Evolutionary conservation across 2,113 vertebrate genomes (phyloP).

Genomic region (Saguinus midas): DNA sequence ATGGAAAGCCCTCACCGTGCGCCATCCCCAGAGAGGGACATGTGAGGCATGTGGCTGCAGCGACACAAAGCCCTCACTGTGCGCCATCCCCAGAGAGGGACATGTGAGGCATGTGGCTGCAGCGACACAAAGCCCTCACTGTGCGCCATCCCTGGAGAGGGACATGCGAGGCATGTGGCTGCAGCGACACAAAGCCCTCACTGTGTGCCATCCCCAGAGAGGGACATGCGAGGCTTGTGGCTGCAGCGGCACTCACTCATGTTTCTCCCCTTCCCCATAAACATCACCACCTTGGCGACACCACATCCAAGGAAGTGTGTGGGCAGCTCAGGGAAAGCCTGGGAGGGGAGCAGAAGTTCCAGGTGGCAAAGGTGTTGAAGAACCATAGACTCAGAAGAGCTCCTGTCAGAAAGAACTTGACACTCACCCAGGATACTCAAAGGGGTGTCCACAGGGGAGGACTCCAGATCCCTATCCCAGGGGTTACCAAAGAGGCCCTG

Average conservation of each 20-base stretch:
- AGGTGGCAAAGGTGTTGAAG: background rate
- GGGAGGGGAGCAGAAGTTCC: background rate
- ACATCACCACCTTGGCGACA: background rate
- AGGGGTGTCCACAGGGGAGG: background rate
- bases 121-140: background rate
- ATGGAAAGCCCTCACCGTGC: background rate
- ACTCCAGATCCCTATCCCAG: background rate
- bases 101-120: fast-evolving
- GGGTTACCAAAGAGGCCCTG: background rate
- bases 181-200: background rate
- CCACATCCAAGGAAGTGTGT: background rate
- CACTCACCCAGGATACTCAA: background rate
- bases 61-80: background rate
- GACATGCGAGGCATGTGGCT: fast-evolving
- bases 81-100: background rate
- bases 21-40: background rate
- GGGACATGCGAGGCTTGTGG: fast-evolving
- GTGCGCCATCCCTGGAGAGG: background rate
- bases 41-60: fast-evolving
- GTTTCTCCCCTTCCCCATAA: background rate
- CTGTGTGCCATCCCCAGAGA: background rate
- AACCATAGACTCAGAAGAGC: background rate
- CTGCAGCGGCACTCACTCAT: too few relatives aligned
- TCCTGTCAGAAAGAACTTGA: background rate
- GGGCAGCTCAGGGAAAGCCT: background rate